These are phyloP conservation scores for Yponomeuta evonymella DNA, from an alignment of 2,888 invertebrate species.

Conservation along the genomic window DNA sequence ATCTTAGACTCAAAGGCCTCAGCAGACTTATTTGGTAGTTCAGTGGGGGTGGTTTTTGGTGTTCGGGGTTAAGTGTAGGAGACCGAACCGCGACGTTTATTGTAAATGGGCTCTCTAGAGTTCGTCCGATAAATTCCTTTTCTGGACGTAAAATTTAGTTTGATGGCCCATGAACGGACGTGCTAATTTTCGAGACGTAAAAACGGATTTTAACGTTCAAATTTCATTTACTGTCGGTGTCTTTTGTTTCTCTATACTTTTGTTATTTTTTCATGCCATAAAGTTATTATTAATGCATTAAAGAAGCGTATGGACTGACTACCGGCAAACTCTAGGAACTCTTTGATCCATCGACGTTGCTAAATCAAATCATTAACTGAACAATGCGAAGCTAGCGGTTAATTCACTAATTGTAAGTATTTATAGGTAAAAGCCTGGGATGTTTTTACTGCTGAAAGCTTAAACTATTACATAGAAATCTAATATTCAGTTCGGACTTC, in stretches of 20 bases:
- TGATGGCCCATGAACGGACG: conserved; percentile 11
- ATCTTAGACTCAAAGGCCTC: too few species aligned
- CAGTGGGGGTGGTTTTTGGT: too few species aligned
- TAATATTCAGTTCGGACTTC: too few species aligned
- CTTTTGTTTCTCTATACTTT: neutral
- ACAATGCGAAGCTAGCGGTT: too few species aligned
- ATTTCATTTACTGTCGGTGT: neutral
- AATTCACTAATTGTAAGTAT: too few species aligned
- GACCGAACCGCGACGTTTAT: neutral
- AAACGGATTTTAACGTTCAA: conserved; percentile 1
- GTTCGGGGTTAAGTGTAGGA: neutral
- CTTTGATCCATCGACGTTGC: neutral
- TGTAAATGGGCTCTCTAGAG: neutral
- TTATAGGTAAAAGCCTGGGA: too few species aligned
- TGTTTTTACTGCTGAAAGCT: too few species aligned
- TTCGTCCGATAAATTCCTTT: neutral
- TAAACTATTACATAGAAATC: too few species aligned
- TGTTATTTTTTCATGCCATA: neutral
- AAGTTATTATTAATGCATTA: neutral
- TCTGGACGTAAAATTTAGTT: conserved; percentile 10
- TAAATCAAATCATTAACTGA: too few species aligned
- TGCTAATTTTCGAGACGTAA: conserved; percentile 11
- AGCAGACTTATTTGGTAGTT: too few species aligned
- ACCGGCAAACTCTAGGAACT: neutral
- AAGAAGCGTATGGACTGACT: neutral